Evolutionary conservation across 1,140 invertebrate genomes (phyloP).

Genomic region (Lordiphosa stackelbergi): DNA sequence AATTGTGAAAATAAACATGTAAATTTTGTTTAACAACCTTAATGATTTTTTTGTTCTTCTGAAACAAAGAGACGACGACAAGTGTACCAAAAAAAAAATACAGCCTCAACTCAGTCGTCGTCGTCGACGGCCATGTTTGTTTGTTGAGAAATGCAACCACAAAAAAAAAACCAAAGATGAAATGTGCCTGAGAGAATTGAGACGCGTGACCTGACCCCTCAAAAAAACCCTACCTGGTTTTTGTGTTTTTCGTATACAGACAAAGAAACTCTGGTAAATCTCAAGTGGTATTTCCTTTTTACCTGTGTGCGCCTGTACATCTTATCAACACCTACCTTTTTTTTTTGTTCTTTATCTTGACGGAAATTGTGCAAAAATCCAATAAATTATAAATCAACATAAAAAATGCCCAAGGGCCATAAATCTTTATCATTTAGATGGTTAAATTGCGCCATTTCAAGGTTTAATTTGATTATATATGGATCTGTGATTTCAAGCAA

Average conservation of each 20-base stretch:
- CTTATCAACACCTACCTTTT: too few species aligned
- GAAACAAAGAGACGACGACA: slow-evolving; percentile 30
- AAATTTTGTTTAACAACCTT: too few species aligned
- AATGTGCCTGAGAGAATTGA: slow-evolving; percentile 13
- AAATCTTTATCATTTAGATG: too few species aligned
- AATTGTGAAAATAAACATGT: too few species aligned
- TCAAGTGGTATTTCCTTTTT: slow-evolving; percentile 12
- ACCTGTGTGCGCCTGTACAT: too few species aligned
- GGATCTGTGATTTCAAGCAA: too few species aligned
- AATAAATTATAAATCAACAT: too few species aligned
- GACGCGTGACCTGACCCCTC: slow-evolving; percentile 39
- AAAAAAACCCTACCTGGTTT: slow-evolving; percentile 16
- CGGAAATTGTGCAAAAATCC: too few species aligned
- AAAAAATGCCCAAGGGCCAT: too few species aligned
- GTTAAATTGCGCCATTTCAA: too few species aligned
- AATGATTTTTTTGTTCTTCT: slow-evolving; percentile 11
- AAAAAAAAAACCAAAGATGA: slow-evolving; percentile 14
- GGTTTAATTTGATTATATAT: too few species aligned
- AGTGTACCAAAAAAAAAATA: slow-evolving; percentile 22
- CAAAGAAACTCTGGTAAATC: not conserved
- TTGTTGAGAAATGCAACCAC: slow-evolving; percentile 35
- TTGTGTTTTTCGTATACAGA: slow-evolving; percentile 8
- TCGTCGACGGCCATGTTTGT: slow-evolving; percentile 29
- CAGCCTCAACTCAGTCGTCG: slow-evolving; percentile 14
- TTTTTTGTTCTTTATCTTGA: too few species aligned